phyloP scores from a whole-genome alignment of 2,888 invertebrate genomes.

The Pilophorus perplexus region DNA sequence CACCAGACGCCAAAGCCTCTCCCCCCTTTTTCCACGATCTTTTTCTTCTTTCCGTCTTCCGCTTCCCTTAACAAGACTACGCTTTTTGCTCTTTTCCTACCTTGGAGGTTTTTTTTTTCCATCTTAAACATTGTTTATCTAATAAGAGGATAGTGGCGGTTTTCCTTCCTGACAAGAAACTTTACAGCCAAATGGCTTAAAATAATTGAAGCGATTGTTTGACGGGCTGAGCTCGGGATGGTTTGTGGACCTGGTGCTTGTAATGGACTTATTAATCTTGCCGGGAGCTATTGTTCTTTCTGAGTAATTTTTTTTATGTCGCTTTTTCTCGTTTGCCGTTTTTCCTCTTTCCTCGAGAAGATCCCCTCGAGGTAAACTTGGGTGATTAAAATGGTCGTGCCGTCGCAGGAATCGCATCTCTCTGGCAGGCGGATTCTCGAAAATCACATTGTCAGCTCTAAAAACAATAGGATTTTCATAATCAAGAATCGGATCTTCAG shows the following conservation, averaged over 20 bases:
- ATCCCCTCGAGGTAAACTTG: not conserved
- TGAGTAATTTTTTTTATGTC: constrained; percentile 5
- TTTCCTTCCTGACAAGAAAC: not conserved
- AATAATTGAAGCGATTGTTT: not conserved
- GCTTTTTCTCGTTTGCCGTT: not conserved
- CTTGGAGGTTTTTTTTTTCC: not conserved
- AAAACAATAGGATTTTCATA: no score
- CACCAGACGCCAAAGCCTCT: no score
- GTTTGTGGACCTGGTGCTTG: not conserved
- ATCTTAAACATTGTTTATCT: not conserved
- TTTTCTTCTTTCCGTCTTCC: not conserved
- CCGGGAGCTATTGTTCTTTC: constrained; percentile 30
- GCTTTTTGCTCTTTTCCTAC: not conserved
- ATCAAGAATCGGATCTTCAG: no score
- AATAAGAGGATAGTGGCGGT: not conserved
- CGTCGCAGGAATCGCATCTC: no score
- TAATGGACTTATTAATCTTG: constrained; percentile 33
- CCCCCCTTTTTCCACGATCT: not conserved
- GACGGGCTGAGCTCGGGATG: not conserved
- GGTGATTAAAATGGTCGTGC: not conserved
- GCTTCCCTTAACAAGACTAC: not conserved
- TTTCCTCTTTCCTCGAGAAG: not conserved
- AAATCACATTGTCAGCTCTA: no score
- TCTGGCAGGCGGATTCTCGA: no score
- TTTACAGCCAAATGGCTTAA: not conserved